Conservation (phyloP, 1,140 invertebrate species). For the Pinna nobilis region DNA sequence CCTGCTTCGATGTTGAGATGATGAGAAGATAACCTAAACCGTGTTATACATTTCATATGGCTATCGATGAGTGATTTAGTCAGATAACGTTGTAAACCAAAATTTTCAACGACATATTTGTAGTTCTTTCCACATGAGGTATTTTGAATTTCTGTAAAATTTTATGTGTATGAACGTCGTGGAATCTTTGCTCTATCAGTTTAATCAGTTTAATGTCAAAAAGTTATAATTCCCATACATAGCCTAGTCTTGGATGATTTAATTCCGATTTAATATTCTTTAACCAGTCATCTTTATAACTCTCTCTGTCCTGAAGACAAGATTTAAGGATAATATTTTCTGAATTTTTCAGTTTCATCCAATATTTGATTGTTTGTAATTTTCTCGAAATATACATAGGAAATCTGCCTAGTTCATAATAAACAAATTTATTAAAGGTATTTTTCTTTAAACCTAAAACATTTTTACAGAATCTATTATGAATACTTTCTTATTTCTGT, state of each 20-base stretch:
- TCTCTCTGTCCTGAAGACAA: conserved; percentile 80
- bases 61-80: not conserved
- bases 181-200: not conserved
- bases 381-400: conserved; percentile 18
- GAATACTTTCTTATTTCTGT: conserved; percentile 32
- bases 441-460: conserved; percentile 7
- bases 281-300: not conserved
- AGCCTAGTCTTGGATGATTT: not conserved
- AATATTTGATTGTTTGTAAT: conserved; percentile 15
- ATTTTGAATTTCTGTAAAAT: not conserved
- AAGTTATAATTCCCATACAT: not conserved
- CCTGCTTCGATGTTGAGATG: too few species aligned
- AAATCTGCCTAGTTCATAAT: conserved; percentile 18
- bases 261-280: not conserved
- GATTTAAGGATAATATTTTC: conserved; percentile 58
- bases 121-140: not conserved
- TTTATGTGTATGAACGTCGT: not conserved
- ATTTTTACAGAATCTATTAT: conserved; percentile 25
- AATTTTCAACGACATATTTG: not conserved
- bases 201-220: not conserved
- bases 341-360: conserved; percentile 71
- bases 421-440: conserved; percentile 14
- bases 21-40: conserved; percentile 1
- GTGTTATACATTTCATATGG: not conserved
- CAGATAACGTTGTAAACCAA: not conserved